Percentiles rank a stretch among this genome's conserved stretches.
Evolutionary conservation across 2,888 invertebrate species (phyloP).

Genomic region (Meloe dianella): DNA sequence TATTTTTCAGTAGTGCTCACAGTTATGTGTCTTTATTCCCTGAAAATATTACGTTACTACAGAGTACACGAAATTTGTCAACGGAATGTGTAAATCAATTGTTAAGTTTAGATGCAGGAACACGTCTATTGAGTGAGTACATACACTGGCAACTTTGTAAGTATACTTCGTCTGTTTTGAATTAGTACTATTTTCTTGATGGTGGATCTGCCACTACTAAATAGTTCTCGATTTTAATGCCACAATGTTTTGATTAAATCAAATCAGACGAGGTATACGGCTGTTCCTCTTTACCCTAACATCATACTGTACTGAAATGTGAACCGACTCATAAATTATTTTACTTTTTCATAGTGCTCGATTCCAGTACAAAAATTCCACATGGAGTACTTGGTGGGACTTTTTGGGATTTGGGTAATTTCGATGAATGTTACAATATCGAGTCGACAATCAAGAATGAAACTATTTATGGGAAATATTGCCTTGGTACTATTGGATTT

Average conservation of each 20-base stretch:
- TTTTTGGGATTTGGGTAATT: conserved; percentile 23
- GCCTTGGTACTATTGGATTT: conserved; percentile 12
- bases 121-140: neutral
- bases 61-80: neutral
- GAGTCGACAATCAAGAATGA: neutral
- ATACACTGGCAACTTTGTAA: neutral
- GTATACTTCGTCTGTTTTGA: no score
- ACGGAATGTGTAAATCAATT: neutral
- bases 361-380: conserved; percentile 22
- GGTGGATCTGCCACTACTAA: no score
- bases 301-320: no score
- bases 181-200: no score
- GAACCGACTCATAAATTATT: neutral
- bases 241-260: no score
- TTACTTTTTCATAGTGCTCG: conserved; percentile 14
- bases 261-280: no score
- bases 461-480: conserved; percentile 23
- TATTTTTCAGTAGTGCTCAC: neutral
- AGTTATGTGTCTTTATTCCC: neutral
- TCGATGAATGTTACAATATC: conserved; percentile 26
- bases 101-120: neutral
- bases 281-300: no score
- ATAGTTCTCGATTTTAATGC: no score
- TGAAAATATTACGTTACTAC: neutral
- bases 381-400: conserved; percentile 11